Percentiles rank a stretch among this genome's conserved stretches.
phyloP scores from a whole-genome alignment of 2,113 vertebrate species.

The Pelecanus crispus region DNA sequence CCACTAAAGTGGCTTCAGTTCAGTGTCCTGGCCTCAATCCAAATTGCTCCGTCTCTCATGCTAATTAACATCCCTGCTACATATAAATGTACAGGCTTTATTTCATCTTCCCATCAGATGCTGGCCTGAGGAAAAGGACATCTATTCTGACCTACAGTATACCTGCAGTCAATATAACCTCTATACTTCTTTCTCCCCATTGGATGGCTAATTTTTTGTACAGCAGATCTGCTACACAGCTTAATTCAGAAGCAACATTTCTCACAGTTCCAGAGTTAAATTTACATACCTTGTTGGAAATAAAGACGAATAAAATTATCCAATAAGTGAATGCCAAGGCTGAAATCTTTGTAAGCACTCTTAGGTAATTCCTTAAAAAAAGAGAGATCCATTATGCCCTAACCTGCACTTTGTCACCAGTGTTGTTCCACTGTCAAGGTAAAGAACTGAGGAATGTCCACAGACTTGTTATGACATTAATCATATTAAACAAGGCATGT shows the following conservation, averaged over 20 bases:
- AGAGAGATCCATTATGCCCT: conserved; percentile 44
- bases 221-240: not conserved
- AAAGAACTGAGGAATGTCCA: conserved; percentile 52
- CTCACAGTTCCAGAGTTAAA: not conserved
- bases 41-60: not conserved
- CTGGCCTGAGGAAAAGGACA: not conserved
- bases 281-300: not conserved
- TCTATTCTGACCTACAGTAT: not conserved
- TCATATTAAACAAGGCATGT: conserved; percentile 59
- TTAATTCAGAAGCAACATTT: not conserved
- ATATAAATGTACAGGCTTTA: not conserved
- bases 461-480: conserved; percentile 62
- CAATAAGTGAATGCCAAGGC: not conserved
- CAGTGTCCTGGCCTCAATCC: not conserved
- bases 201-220: not conserved
- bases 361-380: conserved; percentile 50
- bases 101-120: not conserved
- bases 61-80: not conserved
- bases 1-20: not conserved
- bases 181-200: not conserved
- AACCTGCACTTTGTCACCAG: conserved; percentile 69
- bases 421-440: conserved; percentile 69
- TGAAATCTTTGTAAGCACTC: conserved; percentile 4
- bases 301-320: conserved; percentile 11
- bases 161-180: not conserved